A percentile compares a stretch with the other conserved stretches of the same genome.
Evolutionary conservation across 2,888 invertebrate genomes (phyloP).

Genomic region (Agonopterix subpropinquella): DNA sequence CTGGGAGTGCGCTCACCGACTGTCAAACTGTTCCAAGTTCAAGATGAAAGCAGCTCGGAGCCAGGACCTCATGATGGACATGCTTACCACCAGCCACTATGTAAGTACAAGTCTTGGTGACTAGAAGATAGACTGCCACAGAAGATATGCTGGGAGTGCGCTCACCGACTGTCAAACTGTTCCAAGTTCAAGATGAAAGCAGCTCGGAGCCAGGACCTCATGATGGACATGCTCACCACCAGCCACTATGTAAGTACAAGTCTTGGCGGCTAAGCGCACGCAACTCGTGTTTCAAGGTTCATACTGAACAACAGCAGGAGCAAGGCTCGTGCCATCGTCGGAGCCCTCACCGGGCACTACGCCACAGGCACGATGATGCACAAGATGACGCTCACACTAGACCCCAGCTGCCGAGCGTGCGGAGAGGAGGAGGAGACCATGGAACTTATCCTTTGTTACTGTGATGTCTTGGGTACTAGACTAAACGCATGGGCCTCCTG

Average conservation of each 20-base stretch:
- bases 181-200: constrained; percentile 30
- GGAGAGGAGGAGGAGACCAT: no score
- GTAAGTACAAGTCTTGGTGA: no score
- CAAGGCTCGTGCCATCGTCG: no score
- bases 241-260: constrained; percentile 37
- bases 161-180: constrained; percentile 30
- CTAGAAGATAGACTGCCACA: constrained; percentile 42
- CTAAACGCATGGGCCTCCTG: background rate
- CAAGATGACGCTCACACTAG: no score
- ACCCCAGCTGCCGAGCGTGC: no score
- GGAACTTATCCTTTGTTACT: background rate
- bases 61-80: constrained; percentile 34
- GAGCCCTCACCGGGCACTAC: no score
- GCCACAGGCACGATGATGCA: no score
- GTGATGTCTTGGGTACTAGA: background rate
- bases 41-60: constrained; percentile 33
- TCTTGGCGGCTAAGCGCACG: background rate
- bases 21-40: constrained; percentile 30
- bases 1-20: constrained; percentile 39
- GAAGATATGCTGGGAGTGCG: constrained; percentile 46
- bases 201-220: constrained; percentile 29
- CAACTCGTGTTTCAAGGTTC: no score
- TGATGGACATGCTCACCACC: constrained; percentile 34
- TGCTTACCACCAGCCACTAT: constrained; percentile 25
- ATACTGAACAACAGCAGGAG: no score